phyloP scores from a whole-genome alignment of 2,113 vertebrate genomes.

The Lutjanus erythropterus region DNA sequence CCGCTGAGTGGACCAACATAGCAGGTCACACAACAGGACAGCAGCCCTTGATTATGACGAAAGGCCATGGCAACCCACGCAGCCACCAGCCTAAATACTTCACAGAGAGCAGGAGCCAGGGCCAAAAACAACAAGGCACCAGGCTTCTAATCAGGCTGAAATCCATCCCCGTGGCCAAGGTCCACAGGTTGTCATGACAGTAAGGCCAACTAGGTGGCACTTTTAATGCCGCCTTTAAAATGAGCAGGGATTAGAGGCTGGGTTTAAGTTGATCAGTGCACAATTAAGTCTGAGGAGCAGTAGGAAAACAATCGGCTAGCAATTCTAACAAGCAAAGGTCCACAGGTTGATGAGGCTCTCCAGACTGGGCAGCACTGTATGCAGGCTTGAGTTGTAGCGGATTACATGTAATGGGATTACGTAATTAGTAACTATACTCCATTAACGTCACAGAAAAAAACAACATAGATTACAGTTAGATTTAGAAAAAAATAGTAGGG shows the following conservation, averaged over 20 bases:
- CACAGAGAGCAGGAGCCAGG: slow-evolving; percentile 41
- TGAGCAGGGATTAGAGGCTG: slow-evolving; percentile 66
- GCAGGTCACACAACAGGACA: slow-evolving; percentile 72
- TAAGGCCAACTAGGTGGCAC: slow-evolving; percentile 51
- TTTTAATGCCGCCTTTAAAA: slow-evolving; percentile 74
- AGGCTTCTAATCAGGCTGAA: slow-evolving; percentile 63
- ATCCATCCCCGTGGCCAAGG: slow-evolving; percentile 53
- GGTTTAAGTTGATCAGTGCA: slow-evolving; percentile 57
- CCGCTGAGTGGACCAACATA: slow-evolving; percentile 66
- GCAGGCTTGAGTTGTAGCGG: no score
- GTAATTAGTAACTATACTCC: no score
- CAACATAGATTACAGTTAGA: no score
- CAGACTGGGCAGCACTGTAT: not conserved
- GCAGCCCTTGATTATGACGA: slow-evolving; percentile 71
- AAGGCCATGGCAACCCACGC: slow-evolving; percentile 60
- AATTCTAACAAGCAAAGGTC: slow-evolving; percentile 30
- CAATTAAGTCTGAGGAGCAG: slow-evolving; percentile 44
- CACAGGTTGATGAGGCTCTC: slow-evolving; percentile 3
- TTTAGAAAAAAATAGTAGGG: no score
- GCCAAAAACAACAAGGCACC: slow-evolving; percentile 64
- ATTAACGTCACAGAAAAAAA: no score
- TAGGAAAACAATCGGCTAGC: slow-evolving; percentile 40
- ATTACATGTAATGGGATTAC: no score
- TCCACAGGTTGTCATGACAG: slow-evolving; percentile 68
- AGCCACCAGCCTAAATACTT: slow-evolving; percentile 67